A percentile compares a stretch with the other conserved stretches of the same genome.
Evolutionary conservation across 1,140 invertebrate genomes (phyloP).

Genomic region (Anastrepha ludens): DNA sequence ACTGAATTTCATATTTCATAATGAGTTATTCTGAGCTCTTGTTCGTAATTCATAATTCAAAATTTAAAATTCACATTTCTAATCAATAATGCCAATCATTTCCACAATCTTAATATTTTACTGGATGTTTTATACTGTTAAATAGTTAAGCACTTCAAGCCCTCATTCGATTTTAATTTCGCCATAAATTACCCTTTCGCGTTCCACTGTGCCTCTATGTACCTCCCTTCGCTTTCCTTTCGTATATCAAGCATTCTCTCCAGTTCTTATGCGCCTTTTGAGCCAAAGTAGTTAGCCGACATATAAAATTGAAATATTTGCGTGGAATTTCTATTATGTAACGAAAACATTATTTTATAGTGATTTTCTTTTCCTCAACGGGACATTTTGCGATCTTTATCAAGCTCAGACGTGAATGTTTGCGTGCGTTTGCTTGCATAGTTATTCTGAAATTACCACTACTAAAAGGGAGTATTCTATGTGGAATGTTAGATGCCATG

Average conservation of each 20-base stretch:
- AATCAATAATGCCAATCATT: no score
- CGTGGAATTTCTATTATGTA: constrained; percentile 23
- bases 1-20: no score
- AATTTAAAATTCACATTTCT: no score
- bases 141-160: no score
- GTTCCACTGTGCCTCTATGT: not conserved
- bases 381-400: constrained; percentile 34
- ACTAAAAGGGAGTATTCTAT: not conserved
- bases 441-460: not conserved
- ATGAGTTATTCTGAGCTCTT: no score
- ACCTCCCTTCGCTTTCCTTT: not conserved
- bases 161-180: no score
- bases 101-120: no score
- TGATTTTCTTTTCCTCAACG: not conserved
- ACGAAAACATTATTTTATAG: constrained; percentile 8
- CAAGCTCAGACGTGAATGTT: not conserved
- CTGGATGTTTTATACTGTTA: no score
- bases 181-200: not conserved
- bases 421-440: no score
- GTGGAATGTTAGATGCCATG: not conserved
- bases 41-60: no score
- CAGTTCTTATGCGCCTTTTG: not conserved
- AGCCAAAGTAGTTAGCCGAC: not conserved
- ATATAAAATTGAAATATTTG: constrained; percentile 41
- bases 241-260: no score